Evolutionary conservation across 2,888 invertebrate species (phyloP).

Genomic region (Xestia rhomboidea): DNA sequence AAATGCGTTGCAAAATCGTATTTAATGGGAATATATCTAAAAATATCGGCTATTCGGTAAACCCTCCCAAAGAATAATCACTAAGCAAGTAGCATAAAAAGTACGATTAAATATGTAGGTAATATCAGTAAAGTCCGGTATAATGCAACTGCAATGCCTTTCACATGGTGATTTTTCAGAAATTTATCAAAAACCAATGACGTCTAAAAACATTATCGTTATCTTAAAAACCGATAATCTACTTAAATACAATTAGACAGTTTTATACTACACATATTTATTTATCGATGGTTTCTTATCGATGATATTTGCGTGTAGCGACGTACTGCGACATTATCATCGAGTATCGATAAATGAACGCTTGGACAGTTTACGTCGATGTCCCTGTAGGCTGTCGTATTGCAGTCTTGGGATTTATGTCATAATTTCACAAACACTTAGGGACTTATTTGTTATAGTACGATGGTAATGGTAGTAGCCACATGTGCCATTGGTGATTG

Average conservation of each 20-base stretch:
- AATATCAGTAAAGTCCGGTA: slow-evolving; percentile 44
- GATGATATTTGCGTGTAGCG: slow-evolving; percentile 45
- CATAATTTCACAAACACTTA: slow-evolving; percentile 32
- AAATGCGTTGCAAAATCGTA: not conserved
- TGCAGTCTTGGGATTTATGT: slow-evolving; percentile 48
- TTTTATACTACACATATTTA: slow-evolving; percentile 51
- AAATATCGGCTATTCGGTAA: not conserved
- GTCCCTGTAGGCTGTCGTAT: slow-evolving; percentile 23
- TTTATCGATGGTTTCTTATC: slow-evolving; percentile 49
- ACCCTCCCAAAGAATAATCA: not conserved
- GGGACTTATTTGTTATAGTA: slow-evolving; percentile 21
- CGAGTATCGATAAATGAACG: slow-evolving; percentile 43
- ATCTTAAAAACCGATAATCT: slow-evolving; percentile 63
- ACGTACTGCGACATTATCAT: slow-evolving; percentile 31
- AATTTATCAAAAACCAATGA: slow-evolving; percentile 60
- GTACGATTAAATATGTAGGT: slow-evolving; percentile 40
- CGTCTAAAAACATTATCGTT: slow-evolving; percentile 58
- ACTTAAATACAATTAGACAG: slow-evolving; percentile 53
- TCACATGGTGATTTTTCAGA: slow-evolving; percentile 43
- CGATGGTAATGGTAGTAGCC: not conserved
- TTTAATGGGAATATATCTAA: not conserved
- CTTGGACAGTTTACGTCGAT: slow-evolving; percentile 9
- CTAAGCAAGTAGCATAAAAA: slow-evolving; percentile 25
- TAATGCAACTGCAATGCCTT: slow-evolving; percentile 44
- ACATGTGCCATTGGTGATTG: not conserved